Base-by-base conservation (phyloP, 2,888 invertebrate genomes). In the Strigamia crassipes region DNA sequence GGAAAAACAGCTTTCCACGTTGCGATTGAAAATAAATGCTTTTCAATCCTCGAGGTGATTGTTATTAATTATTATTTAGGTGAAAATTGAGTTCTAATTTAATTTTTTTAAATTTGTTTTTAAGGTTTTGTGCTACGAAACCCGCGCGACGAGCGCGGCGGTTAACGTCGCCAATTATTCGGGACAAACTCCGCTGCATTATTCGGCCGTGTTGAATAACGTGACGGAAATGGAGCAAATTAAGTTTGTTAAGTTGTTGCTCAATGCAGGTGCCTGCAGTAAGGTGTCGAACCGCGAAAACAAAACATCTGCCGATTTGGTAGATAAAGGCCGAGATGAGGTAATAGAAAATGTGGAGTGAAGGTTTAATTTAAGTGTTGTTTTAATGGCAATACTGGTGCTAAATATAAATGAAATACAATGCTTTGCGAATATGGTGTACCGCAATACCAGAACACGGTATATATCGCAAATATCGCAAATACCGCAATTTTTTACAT, bases 1-100 rank as follows among this genome's bases (percentile, higher is more conserved):
- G 78, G 78, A 31, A 27, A 78, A 27, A 78, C 78, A 27, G 78
- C 78, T n/a, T 27, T 78, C 31, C 78, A 78, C n/a, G 12, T 78
- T 31, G 31, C 78, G 15, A n/a, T 78, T 34, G 31, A 23, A 31
- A 78, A 78, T n/a, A 78, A 78, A 27, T n/a, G 27, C n/a, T 27
- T 27, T 8, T 5, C 13, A 23, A 13, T 78, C 13, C 31, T 78
- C 3, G n/a, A 78, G n/a, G 78, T 78, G 10, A 78, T 27, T n/a
- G 31, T 6, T n/a, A 78, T 27, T 27, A 9, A 13, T 27, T 27
- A 34, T 78, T 38, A 34, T 8, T 31, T 27, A 78, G 31, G 2
- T 31, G 15, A 78, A 23, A 38, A 13, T 34, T 34, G 34, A n/a
- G n/a, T n/a, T n/a, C n/a, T 34, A 34, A 34, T 78, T 78, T 78